Evolutionary conservation across 2,888 invertebrate species (phyloP), one percentile per base, ranked within the genome.

Genomic region (Tetrapedia diversipes): DNA sequence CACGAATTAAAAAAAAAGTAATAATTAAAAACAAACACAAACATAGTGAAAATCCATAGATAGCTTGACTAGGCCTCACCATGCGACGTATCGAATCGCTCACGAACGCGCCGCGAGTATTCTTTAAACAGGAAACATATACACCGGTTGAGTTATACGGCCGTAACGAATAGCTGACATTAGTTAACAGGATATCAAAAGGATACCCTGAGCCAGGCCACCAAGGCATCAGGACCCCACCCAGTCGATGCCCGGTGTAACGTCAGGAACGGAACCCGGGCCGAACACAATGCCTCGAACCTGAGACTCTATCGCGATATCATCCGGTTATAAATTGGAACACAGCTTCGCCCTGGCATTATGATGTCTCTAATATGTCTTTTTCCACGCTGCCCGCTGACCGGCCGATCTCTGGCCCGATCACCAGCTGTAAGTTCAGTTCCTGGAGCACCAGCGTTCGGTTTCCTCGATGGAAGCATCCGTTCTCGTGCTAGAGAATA

Each of bases 171-270:
- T 91, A 88, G 90, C 82, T 81, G 89, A 88, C 90, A 91, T 91
- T 91, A 91, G 91, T 91, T 91, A 91, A 91, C 91, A 90, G 91
- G 90, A 91, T 91, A 91, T 91, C 91, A 91, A 91, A 91, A 91
- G 91, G 90, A 91, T 91, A 91, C 89, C 87, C 88, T 86, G 87
- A 86, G 88, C 84, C 82, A 90, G 89, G 91, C 84, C 91, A 91
- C 91, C 91, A 88, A 90, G 89, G 86, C 89, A 90, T 80, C 85
- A 78, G 74, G 86, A 90, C 90, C 90, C 90, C 90, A 91, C 90
- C 91, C 91, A 88, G 86, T 86, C 87, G 87, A 88, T 90, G 87
- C 86, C 78, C 85, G 85, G 80, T 81, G 79, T 77, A 83, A 82
- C 81, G 76, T 86, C 83, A 83, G 83, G 86, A 87, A 89, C 87